Base-by-base conservation (phyloP, 2,888 invertebrate genomes). In the Lithophane socia region DNA sequence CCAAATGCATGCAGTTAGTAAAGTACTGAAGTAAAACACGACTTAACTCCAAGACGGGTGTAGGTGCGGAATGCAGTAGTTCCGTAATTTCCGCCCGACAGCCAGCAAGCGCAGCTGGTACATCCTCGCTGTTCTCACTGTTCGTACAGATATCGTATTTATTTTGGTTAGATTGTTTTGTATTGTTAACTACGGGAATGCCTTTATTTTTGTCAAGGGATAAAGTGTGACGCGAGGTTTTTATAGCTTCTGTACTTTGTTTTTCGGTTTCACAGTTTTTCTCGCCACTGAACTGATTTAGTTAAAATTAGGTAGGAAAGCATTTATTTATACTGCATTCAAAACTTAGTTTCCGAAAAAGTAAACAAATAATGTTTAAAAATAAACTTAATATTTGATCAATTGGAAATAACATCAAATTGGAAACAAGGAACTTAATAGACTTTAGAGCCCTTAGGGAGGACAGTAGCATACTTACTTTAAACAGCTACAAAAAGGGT, bases 51-150 rank as follows among this genome's bases (percentile, higher is more conserved):
- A 72, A 80, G 81, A 77, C 60, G 65, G 86, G 71, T 52, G 65
- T 78, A 85, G 84, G 85, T 83, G 86, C 52, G 84, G 85, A 87
- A 84, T 83, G 83, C 85, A 80, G 82, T 89, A 86, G 89, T 81
- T 85, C 82, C 70, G 87, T 85, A 90, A 90, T 90, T 90, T 89
- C 87, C 85, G 85, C 73, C 80, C 86, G 84, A 70, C 78, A 65
- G 77, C 68, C 71, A 72, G 74, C 68, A 47, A 83, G 82, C 81
- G 75, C 89, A 90, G 90, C 83, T 89, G 90, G 73, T 75, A 63
- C 75, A 52, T 65, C 73, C 74, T n/a, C 56, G 70, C 75, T 68
- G 67, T 72, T 68, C 37, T 9, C 54, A 16, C 67, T 68, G 58
- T 60, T 74, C 12, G 74, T 73, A 70, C 78, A 81, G 79, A 69